phyloP scores from a whole-genome alignment of 2,888 invertebrate species.

The Drosophila stalkeri region DNA sequence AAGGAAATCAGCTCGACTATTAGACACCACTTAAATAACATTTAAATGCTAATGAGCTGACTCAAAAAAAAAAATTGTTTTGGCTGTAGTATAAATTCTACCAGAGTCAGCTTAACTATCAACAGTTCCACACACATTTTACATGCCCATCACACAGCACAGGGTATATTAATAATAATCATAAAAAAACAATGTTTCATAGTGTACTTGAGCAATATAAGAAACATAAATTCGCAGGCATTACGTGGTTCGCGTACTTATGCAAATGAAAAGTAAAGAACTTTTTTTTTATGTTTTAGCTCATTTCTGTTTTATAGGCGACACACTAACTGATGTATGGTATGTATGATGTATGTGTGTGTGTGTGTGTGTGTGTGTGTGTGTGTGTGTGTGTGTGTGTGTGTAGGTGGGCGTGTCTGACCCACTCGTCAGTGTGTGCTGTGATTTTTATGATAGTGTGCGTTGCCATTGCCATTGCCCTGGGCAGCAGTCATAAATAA shows the following conservation, averaged over 20 bases:
- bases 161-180: conserved; percentile 24
- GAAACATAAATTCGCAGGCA: conserved; percentile 22
- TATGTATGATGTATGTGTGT: no score
- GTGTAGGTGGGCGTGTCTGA: conserved; percentile 16
- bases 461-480: no score
- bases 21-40: neutral
- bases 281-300: conserved; percentile 60
- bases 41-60: neutral
- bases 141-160: neutral
- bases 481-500: conserved; percentile 61
- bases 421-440: conserved; percentile 47
- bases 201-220: conserved; percentile 27
- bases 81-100: no score
- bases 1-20: neutral
- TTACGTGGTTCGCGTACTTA: conserved; percentile 47
- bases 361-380: neutral
- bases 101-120: neutral
- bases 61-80: neutral
- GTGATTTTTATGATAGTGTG: conserved; percentile 49
- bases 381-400: conserved; percentile 9
- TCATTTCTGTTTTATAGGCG: conserved; percentile 51
- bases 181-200: conserved; percentile 28
- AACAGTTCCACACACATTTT: neutral
- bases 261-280: conserved; percentile 73
- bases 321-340: conserved; percentile 34